These are phyloP conservation scores for Napeogenes sylphis DNA, from an alignment of 2,888 invertebrate genomes.

Conservation along the genomic window DNA sequence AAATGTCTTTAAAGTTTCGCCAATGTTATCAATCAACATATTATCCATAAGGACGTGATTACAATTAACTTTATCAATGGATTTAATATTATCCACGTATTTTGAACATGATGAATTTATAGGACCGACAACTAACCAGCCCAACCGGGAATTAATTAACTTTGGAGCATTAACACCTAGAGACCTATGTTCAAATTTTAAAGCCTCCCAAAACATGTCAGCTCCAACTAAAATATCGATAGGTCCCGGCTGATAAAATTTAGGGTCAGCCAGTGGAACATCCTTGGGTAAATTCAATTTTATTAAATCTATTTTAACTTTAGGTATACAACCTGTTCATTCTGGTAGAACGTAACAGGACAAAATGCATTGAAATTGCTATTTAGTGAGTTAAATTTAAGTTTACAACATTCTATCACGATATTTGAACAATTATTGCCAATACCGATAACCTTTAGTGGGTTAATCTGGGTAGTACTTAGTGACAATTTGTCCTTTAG, in stretches of 20 bases:
- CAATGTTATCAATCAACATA: background rate
- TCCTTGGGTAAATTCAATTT: constrained; percentile 19
- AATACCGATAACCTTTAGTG: constrained; percentile 25
- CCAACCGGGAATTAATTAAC: constrained; percentile 15
- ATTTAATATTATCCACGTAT: too few relatives aligned
- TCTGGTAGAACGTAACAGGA: constrained; percentile 29
- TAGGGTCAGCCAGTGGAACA: constrained; percentile 9
- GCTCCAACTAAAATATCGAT: constrained; percentile 28
- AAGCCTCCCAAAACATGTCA: constrained; percentile 33
- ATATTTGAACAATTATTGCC: constrained; percentile 16
- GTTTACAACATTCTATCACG: constrained; percentile 10
- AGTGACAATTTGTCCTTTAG: constrained; percentile 23
- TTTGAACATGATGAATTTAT: background rate
- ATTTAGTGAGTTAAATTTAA: constrained; percentile 19
- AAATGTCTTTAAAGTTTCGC: constrained; percentile 3
- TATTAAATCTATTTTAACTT: constrained; percentile 11
- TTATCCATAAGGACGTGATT: background rate
- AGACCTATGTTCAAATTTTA: constrained; percentile 28
- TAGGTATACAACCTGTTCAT: constrained; percentile 26
- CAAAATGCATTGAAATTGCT: constrained; percentile 18
- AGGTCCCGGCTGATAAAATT: constrained; percentile 21
- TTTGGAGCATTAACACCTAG: constrained; percentile 14
- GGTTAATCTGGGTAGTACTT: constrained; percentile 19
- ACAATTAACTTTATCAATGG: background rate
- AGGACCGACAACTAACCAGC: constrained; percentile 3